A percentile compares a stretch with the other conserved stretches of the same genome.
Conservation (phyloP, 2,113 vertebrate species). For the Orycteropus afer region DNA sequence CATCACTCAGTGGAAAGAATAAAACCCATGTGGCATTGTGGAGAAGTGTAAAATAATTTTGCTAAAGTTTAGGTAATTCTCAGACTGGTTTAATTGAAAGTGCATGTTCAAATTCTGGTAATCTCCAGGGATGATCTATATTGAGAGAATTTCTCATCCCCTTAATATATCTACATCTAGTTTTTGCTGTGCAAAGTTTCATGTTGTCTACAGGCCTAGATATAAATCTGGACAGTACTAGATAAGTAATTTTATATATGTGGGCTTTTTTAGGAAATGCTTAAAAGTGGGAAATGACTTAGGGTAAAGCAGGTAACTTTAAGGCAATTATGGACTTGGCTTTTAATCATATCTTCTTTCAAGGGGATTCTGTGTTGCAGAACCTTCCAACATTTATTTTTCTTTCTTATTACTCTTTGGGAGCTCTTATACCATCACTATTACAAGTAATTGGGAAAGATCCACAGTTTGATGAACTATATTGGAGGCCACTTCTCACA, state of each 20-base stretch:
- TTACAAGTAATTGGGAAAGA: not conserved
- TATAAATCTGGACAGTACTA: not conserved
- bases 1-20: not conserved
- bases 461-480: not conserved
- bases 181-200: not conserved
- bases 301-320: not conserved
- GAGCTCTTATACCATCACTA: not conserved
- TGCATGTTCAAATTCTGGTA: not conserved
- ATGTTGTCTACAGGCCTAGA: not conserved
- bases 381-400: not conserved
- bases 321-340: not conserved
- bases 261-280: not conserved
- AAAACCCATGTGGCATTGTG: not conserved
- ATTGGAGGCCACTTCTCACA: fast-evolving
- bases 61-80: not conserved
- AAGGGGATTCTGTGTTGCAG: not conserved
- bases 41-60: not conserved
- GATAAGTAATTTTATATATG: not conserved
- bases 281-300: not conserved
- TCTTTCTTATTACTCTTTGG: not conserved
- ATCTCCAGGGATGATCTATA: not conserved
- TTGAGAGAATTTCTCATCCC: not conserved
- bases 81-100: not conserved
- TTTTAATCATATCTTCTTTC: not conserved
- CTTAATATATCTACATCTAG: not conserved